Conservation (phyloP, 2,113 vertebrate species). For the Hemiscyllium ocellatum region DNA sequence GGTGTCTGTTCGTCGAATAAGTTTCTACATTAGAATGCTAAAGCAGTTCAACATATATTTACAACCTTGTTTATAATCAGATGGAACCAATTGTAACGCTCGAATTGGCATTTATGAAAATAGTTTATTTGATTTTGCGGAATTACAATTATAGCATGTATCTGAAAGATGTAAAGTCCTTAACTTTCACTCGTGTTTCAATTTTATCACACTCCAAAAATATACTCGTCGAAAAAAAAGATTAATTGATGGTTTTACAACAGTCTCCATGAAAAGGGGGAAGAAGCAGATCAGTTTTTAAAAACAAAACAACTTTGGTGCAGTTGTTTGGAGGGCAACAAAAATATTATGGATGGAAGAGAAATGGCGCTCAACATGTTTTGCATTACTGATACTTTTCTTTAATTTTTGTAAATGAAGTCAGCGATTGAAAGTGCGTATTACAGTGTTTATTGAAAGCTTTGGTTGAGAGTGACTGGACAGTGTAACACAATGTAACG, state of each 20-base stretch:
- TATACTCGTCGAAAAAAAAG: not conserved
- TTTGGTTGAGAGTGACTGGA: not conserved
- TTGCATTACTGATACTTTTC: not conserved
- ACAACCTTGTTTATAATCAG: not conserved
- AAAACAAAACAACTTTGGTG: not conserved
- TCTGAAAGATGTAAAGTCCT: not conserved
- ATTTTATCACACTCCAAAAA: not conserved
- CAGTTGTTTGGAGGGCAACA: not conserved
- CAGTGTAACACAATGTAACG: not conserved
- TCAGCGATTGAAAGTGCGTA: not conserved
- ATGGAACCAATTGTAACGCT: not conserved
- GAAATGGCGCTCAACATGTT: not conserved
- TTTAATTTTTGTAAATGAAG: not conserved
- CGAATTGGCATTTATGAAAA: not conserved
- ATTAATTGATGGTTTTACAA: not conserved
- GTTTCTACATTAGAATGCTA: not conserved
- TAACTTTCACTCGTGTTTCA: not conserved
- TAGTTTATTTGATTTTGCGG: not conserved
- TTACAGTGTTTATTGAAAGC: not conserved
- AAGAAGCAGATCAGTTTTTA: not conserved
- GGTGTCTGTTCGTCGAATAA: not conserved
- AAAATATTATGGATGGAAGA: not conserved
- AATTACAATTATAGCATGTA: not conserved
- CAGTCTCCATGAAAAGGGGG: not conserved
- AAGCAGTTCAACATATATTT: not conserved